Conservation (phyloP, 2,888 invertebrate species). For the Lissocephala sabroskyi region DNA sequence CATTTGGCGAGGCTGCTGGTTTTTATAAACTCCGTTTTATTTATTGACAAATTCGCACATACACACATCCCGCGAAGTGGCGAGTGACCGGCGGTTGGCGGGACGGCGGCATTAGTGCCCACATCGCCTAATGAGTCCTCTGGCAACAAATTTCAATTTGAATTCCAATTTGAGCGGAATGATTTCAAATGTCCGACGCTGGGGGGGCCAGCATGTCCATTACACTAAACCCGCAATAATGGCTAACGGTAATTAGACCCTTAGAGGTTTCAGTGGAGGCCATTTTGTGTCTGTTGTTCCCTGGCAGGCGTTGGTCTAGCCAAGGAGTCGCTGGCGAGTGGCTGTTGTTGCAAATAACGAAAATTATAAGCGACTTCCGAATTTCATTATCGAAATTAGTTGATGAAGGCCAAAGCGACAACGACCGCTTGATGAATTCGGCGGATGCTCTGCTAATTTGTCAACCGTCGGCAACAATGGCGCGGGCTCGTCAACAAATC, state of each 20-base stretch:
- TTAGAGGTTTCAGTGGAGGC: too few species aligned
- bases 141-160: constrained; percentile 45
- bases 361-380: constrained; percentile 62
- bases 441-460: constrained; percentile 58
- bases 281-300: constrained; percentile 10
- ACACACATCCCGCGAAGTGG: constrained; percentile 6
- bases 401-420: constrained; percentile 13
- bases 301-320: too few species aligned
- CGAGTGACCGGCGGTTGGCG: not conserved
- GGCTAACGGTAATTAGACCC: constrained; percentile 46
- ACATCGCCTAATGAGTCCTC: constrained; percentile 35
- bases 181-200: constrained; percentile 27
- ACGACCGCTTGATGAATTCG: constrained; percentile 40
- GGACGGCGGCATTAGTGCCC: constrained; percentile 36
- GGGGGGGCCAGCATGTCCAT: constrained; percentile 16
- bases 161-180: constrained; percentile 41
- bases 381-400: constrained; percentile 63
- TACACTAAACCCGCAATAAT: too few species aligned
- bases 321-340: too few species aligned
- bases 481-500: too few species aligned
- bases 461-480: constrained; percentile 49
- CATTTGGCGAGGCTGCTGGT: constrained; percentile 20
- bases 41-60: constrained; percentile 53
- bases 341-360: constrained; percentile 44
- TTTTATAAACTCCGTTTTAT: constrained; percentile 53